Percentiles rank a stretch among this genome's conserved stretches.
phyloP scores from a whole-genome alignment of 2,888 invertebrate species.

The Heteropelma amictum region DNA sequence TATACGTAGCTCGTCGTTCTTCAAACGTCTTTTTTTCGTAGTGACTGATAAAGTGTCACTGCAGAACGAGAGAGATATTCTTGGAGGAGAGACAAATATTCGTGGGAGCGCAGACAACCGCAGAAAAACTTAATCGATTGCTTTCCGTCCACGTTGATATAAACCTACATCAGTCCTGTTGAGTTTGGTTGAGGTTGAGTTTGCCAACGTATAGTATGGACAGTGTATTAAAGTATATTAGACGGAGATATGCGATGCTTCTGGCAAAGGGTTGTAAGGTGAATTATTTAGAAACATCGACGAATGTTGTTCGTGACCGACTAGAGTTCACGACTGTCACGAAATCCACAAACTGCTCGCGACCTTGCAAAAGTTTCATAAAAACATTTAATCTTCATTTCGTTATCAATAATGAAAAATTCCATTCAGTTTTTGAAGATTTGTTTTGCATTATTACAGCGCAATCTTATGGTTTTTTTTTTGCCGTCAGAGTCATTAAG shows the following conservation, averaged over 20 bases:
- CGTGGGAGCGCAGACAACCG: slow-evolving; percentile 15
- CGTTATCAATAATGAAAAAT: too few species aligned
- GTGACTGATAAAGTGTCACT: slow-evolving; percentile 21
- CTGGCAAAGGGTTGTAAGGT: slow-evolving; percentile 21
- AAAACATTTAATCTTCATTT: too few species aligned
- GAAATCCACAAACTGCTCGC: slow-evolving; percentile 9
- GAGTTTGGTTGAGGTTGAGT: too few species aligned
- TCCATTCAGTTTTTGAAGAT: too few species aligned
- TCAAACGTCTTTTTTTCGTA: neutral
- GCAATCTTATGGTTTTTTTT: neutral
- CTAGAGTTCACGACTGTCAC: slow-evolving; percentile 1
- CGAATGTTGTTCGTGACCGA: slow-evolving; percentile 22
- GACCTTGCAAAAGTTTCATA: neutral
- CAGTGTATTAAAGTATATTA: neutral
- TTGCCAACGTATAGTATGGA: slow-evolving; percentile 3
- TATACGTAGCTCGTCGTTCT: neutral
- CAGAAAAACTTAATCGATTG: slow-evolving; percentile 40
- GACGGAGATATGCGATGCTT: neutral
- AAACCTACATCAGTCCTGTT: slow-evolving; percentile 12
- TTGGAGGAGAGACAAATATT: slow-evolving; percentile 5
- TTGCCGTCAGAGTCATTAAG: neutral
- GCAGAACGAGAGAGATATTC: slow-evolving; percentile 19
- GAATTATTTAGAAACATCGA: slow-evolving; percentile 52
- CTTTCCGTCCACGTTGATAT: slow-evolving; percentile 17
- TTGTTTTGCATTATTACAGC: too few species aligned